Percentiles rank a stretch among this genome's conserved stretches.
Conservation (phyloP, 2,113 vertebrate species). For the Ctenomys sociabilis region DNA sequence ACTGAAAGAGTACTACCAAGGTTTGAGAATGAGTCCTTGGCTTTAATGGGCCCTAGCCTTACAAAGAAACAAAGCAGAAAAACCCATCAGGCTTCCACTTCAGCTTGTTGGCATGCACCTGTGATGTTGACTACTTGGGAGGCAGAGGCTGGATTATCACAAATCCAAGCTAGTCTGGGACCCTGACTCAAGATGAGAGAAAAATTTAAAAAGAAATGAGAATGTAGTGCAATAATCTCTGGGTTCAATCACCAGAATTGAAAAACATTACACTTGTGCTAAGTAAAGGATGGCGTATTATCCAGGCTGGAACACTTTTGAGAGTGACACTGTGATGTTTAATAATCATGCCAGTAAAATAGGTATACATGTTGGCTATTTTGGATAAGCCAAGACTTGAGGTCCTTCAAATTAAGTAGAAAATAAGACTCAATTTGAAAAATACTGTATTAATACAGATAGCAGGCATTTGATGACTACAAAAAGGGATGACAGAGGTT, state of each 20-base stretch:
- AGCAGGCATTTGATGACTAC: background rate
- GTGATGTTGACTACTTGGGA: background rate
- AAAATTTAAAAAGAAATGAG: background rate
- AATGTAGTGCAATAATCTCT: background rate
- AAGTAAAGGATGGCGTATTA: conserved; percentile 54
- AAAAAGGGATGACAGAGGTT: conserved; percentile 1
- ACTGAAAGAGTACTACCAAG: background rate
- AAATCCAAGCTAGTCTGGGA: background rate
- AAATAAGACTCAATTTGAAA: conserved; percentile 54
- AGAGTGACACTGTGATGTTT: conserved; percentile 48
- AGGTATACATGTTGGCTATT: background rate
- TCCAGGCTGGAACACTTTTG: conserved; percentile 5
- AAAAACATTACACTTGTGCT: conserved; percentile 53
- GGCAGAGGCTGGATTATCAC: background rate
- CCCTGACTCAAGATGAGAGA: background rate
- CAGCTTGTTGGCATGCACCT: background rate
- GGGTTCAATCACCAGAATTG: background rate
- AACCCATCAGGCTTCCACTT: background rate
- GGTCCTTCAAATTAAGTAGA: conserved; percentile 19
- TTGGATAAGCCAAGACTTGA: conserved; percentile 53
- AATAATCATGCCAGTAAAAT: conserved; percentile 29
- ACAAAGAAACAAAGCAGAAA: background rate
- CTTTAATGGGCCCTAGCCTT: conserved; percentile 53
- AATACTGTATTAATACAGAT: background rate
- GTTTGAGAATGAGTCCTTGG: conserved; percentile 11